Conservation (phyloP, 1,140 invertebrate genomes). For the Hermatobates lingyangjiaoensis region DNA sequence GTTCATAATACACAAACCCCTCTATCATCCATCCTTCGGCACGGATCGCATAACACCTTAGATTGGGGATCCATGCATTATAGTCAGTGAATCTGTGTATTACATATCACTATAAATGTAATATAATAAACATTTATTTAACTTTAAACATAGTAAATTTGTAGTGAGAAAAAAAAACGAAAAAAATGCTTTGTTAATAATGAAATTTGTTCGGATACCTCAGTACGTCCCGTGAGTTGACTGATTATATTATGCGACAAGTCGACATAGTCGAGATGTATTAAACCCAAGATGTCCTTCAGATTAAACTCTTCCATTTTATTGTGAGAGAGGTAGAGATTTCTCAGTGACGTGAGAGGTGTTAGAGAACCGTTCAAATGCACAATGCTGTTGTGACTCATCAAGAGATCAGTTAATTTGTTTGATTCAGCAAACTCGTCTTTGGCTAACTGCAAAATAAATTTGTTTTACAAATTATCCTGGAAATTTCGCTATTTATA, state of each 20-base stretch:
- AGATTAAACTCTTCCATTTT: slow-evolving; percentile 53
- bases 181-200: no score
- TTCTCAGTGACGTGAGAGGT: slow-evolving; percentile 39
- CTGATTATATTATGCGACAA: slow-evolving; percentile 53
- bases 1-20: no score
- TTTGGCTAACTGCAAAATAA: slow-evolving; percentile 34
- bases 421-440: slow-evolving; percentile 52
- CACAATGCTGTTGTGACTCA: slow-evolving; percentile 47
- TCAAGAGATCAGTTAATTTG: slow-evolving; percentile 39
- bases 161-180: no score
- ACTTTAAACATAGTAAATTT: no score
- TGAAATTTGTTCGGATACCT: no score
- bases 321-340: slow-evolving; percentile 54
- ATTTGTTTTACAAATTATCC: not conserved
- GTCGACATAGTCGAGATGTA: slow-evolving; percentile 42
- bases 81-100: no score
- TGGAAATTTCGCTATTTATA: not conserved
- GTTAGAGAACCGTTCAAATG: slow-evolving; percentile 52
- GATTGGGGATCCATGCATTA: no score
- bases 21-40: no score
- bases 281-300: slow-evolving; percentile 48
- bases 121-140: no score
- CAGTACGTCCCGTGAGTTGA: slow-evolving; percentile 33
- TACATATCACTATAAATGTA: no score
- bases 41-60: no score